Evolutionary conservation across 2,113 vertebrate genomes (phyloP).

Genomic region (Isurus oxyrinchus): DNA sequence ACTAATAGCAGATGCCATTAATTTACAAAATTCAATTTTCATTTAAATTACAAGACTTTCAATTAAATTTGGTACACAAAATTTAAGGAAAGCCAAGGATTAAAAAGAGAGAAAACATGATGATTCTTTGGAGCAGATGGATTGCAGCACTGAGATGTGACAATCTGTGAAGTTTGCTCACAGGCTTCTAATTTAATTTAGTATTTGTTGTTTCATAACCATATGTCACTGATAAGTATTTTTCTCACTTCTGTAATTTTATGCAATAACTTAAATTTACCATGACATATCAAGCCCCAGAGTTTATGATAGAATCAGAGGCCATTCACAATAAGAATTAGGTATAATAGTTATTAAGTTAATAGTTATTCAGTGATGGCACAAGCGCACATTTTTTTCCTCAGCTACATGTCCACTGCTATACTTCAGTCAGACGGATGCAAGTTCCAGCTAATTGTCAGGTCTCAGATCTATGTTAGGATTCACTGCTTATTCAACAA

Average conservation of each 20-base stretch:
- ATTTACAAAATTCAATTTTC: neutral
- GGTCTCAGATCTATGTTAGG: neutral
- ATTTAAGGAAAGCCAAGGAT: neutral
- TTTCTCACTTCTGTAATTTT: constrained; percentile 31
- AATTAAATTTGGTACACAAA: neutral
- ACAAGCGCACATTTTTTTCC: neutral
- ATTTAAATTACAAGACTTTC: neutral
- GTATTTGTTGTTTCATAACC: constrained; percentile 16
- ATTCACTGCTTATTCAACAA: neutral
- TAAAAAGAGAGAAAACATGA: neutral
- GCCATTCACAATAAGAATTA: neutral
- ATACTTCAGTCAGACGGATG: neutral
- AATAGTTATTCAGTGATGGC: neutral
- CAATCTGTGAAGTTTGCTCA: constrained; percentile 18
- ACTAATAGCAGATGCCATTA: neutral
- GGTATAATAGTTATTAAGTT: too few species aligned
- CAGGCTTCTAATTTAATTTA: constrained; percentile 26
- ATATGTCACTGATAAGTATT: constrained; percentile 10
- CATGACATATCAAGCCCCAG: neutral
- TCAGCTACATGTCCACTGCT: neutral
- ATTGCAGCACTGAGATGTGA: constrained; percentile 1
- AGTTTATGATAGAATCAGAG: neutral
- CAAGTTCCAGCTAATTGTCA: neutral
- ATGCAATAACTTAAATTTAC: constrained; percentile 1
- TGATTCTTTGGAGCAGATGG: neutral